These are phyloP conservation scores for Xyrichtys novacula DNA, from an alignment of 2,797 vertebrate species.

Conservation along the genomic window DNA sequence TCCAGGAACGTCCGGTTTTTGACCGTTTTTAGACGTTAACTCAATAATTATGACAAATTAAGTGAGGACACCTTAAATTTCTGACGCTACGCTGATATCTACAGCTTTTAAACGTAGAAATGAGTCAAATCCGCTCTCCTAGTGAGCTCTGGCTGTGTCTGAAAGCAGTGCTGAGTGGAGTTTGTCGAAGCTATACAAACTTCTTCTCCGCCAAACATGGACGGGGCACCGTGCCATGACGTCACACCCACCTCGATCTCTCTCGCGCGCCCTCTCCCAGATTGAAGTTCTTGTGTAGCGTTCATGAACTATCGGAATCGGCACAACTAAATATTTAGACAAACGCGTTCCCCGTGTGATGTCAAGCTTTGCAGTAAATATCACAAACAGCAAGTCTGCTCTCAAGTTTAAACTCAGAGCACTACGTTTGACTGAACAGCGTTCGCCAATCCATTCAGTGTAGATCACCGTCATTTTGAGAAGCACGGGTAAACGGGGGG, in stretches of 20 bases:
- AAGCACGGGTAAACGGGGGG: neutral
- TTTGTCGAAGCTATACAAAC: slow-evolving; percentile 56
- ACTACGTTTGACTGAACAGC: too few relatives aligned
- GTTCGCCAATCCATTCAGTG: too few relatives aligned
- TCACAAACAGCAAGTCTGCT: too few relatives aligned
- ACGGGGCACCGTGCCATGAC: slow-evolving; percentile 77
- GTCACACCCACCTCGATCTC: slow-evolving; percentile 67
- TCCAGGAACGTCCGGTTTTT: neutral
- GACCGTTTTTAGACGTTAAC: neutral
- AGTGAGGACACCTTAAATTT: neutral
- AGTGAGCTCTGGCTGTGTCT: neutral
- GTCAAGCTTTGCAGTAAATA: too few relatives aligned
- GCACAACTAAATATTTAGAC: too few relatives aligned
- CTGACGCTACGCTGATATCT: neutral
- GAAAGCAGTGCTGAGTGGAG: slow-evolving; percentile 1
- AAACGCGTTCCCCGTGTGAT: too few relatives aligned
- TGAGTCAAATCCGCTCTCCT: neutral
- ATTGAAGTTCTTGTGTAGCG: slow-evolving; percentile 17
- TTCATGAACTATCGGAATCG: slow-evolving; percentile 31
- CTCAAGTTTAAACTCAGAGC: too few relatives aligned
- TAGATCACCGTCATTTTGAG: too few relatives aligned
- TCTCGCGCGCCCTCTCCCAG: neutral
- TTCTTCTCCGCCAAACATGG: slow-evolving; percentile 72
- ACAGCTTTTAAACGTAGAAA: neutral
- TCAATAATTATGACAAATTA: neutral